These are phyloP conservation scores for Lutjanus erythropterus DNA, from an alignment of 2,113 vertebrate species.

Conservation along the genomic window DNA sequence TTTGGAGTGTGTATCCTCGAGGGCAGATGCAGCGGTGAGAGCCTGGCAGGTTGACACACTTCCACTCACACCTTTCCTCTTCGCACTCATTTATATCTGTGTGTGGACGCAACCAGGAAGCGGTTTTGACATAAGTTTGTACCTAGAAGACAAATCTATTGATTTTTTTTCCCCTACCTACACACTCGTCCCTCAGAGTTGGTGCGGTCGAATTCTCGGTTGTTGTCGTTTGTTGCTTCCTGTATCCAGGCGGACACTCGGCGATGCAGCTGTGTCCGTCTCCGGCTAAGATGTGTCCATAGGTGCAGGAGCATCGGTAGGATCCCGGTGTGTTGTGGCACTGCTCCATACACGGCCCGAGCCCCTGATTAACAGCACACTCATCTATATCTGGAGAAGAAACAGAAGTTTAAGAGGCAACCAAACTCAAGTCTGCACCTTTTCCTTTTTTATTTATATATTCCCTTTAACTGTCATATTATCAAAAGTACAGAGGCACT, in stretches of 20 bases:
- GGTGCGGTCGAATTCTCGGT: slow-evolving; percentile 21
- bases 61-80: slow-evolving; percentile 73
- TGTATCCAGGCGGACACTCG: slow-evolving; percentile 72
- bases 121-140: background rate
- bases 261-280: slow-evolving; percentile 69
- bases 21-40: slow-evolving; percentile 79
- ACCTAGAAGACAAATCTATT: background rate
- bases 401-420: background rate
- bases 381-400: slow-evolving; percentile 66
- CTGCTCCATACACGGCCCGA: slow-evolving; percentile 50
- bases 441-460: background rate
- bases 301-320: slow-evolving; percentile 67
- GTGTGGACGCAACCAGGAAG: slow-evolving; percentile 10
- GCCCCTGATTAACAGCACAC: slow-evolving; percentile 59
- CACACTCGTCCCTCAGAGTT: slow-evolving; percentile 34
- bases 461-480: background rate
- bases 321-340: slow-evolving; percentile 74
- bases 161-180: slow-evolving; percentile 42
- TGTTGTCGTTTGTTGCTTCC: slow-evolving; percentile 14
- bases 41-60: slow-evolving; percentile 78
- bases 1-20: slow-evolving; percentile 63
- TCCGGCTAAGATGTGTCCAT: slow-evolving; percentile 58
- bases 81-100: slow-evolving; percentile 80
- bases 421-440: background rate
- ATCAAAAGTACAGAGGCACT: background rate